A percentile compares a stretch with the other conserved stretches of the same genome.
phyloP scores from a whole-genome alignment of 2,797 vertebrate species.

The Telmatherina bonti region DNA sequence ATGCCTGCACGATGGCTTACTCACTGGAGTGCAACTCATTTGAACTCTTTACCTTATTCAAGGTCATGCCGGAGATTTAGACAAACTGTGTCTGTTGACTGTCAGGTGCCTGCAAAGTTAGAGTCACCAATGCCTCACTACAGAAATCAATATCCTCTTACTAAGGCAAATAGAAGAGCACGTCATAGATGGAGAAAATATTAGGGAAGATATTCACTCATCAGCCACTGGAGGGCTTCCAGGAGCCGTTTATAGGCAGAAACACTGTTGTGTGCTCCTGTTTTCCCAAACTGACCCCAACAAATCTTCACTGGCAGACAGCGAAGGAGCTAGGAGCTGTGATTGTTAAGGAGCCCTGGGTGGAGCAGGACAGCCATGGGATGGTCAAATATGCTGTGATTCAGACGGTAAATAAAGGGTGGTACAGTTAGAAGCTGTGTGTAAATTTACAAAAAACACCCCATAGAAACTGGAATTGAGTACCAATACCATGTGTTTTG shows the following conservation, averaged over 20 bases:
- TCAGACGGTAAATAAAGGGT: conserved; percentile 80
- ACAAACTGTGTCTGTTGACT: conserved; percentile 33
- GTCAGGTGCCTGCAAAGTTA: conserved; percentile 14
- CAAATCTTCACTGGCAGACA: conserved; percentile 69
- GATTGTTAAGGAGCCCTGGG: conserved; percentile 85
- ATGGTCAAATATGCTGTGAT: conserved; percentile 86
- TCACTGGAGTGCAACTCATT: conserved; percentile 9
- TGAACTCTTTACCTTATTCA: conserved; percentile 33
- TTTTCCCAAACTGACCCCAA: conserved; percentile 26
- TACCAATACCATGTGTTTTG: conserved; percentile 36
- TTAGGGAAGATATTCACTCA: conserved; percentile 12
- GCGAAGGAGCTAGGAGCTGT: conserved; percentile 82
- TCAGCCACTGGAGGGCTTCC: conserved; percentile 59
- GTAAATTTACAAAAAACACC: background rate
- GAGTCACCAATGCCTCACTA: background rate
- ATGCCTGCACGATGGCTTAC: conserved; percentile 10
- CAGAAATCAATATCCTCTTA: conserved; percentile 7
- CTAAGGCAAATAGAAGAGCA: background rate
- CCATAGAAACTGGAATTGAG: conserved; percentile 8
- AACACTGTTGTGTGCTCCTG: background rate
- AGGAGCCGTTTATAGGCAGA: conserved; percentile 3
- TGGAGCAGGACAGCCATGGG: conserved; percentile 84
- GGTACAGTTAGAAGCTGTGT: conserved; percentile 6
- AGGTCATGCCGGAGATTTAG: conserved; percentile 36
- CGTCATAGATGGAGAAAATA: background rate